These are phyloP conservation scores for Corynorhinus townsendii DNA, from an alignment of 2,113 vertebrate genomes.

Conservation along the genomic window DNA sequence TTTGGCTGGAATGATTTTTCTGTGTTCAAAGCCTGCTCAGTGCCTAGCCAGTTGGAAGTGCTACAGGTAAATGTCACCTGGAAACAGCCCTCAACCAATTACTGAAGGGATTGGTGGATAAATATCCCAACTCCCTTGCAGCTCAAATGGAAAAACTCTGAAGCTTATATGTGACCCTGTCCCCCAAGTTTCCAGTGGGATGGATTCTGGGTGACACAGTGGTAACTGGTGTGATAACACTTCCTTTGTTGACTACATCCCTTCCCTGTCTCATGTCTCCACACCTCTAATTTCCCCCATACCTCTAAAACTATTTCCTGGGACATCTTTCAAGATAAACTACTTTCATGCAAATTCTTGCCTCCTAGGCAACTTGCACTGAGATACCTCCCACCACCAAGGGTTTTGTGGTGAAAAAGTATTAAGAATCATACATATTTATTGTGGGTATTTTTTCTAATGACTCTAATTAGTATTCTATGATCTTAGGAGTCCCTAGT, in stretches of 20 bases:
- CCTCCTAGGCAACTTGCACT: neutral
- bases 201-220: neutral
- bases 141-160: neutral
- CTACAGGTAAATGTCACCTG: neutral
- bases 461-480: neutral
- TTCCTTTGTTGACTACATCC: neutral
- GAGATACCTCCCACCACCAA: neutral
- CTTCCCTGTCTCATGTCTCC: neutral
- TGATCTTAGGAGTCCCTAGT: neutral
- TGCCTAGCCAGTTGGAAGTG: neutral
- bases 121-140: neutral
- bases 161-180: neutral
- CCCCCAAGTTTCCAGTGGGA: neutral
- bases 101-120: neutral
- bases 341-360: constrained; percentile 23
- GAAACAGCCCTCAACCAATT: neutral
- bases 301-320: neutral
- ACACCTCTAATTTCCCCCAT: neutral
- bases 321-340: neutral
- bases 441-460: neutral
- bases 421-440: neutral
- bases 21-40: neutral
- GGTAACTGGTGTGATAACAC: neutral
- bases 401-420: neutral
- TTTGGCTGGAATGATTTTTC: neutral